Evolutionary conservation across 2,888 invertebrate genomes (phyloP).

Genomic region (Andrena chrysosceles): DNA sequence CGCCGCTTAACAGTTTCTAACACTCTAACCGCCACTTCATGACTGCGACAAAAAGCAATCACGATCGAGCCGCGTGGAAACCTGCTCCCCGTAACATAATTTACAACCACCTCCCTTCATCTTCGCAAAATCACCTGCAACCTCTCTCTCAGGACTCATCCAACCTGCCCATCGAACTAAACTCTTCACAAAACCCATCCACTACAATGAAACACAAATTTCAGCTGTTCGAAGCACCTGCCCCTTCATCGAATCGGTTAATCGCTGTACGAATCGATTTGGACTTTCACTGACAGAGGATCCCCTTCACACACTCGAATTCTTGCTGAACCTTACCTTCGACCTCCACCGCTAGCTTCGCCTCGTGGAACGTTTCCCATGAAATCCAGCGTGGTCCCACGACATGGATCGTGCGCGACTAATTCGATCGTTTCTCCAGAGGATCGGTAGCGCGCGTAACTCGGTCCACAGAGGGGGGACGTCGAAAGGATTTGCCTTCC

Average conservation of each 20-base stretch:
- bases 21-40: not conserved
- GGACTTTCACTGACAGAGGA: constrained; percentile 20
- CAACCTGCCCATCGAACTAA: no score
- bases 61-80: constrained; percentile 1
- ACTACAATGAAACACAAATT: no score
- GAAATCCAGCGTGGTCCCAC: not conserved
- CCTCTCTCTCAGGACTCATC: no score
- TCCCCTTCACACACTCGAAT: not conserved
- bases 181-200: no score
- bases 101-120: not conserved
- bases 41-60: constrained; percentile 7
- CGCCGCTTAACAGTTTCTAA: not conserved
- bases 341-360: not conserved
- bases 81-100: not conserved
- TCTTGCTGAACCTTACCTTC: constrained; percentile 17
- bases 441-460: not conserved
- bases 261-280: not conserved
- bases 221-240: not conserved
- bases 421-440: not conserved
- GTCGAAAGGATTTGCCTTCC: not conserved
- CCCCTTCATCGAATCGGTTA: not conserved
- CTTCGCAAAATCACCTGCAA: not conserved
- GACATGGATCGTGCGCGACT: not conserved
- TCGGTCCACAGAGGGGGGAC: not conserved
- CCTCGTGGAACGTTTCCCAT: constrained; percentile 10